Conservation (phyloP, 2,888 invertebrate genomes). For the Ormyrus pomaceus region DNA sequence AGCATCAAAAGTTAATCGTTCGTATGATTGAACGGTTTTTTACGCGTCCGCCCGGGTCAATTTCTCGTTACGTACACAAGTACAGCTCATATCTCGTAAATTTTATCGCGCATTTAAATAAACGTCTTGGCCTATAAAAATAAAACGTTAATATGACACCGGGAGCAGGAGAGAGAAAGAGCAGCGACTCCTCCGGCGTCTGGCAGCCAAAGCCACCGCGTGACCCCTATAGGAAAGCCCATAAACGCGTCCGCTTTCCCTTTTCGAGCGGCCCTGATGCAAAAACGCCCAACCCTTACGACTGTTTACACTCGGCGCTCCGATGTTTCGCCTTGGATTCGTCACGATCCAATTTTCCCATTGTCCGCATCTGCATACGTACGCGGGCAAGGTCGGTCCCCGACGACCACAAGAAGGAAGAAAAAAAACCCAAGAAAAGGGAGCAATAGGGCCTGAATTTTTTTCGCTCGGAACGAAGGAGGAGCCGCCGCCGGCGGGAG, state of each 20-base stretch:
- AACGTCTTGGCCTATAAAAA: constrained; percentile 58
- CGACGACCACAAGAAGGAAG: too few relatives aligned
- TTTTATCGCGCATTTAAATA: constrained; percentile 57
- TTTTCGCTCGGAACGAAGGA: background rate
- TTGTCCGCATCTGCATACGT: background rate
- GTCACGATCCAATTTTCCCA: constrained; percentile 61
- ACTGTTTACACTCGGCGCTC: constrained; percentile 60
- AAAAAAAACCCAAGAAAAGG: too few relatives aligned
- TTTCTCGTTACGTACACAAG: constrained; percentile 44
- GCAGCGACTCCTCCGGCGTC: background rate
- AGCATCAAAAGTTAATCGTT: constrained; percentile 52
- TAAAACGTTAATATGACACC: constrained; percentile 56
- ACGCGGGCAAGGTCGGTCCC: too few relatives aligned
- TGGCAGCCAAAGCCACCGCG: constrained; percentile 47
- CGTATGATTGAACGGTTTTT: constrained; percentile 45
- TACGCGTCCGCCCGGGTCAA: constrained; percentile 46
- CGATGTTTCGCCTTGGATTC: constrained; percentile 67
- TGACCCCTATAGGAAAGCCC: constrained; percentile 58
- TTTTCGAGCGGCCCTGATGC: constrained; percentile 60
- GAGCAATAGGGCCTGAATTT: background rate
- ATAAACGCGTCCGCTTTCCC: constrained; percentile 64
- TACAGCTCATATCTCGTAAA: constrained; percentile 54
- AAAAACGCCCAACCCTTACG: constrained; percentile 60
- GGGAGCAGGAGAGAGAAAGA: background rate
- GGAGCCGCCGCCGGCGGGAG: background rate